Conservation (phyloP, 92 coral and sea anemone species). For the Montipora capitata region DNA sequence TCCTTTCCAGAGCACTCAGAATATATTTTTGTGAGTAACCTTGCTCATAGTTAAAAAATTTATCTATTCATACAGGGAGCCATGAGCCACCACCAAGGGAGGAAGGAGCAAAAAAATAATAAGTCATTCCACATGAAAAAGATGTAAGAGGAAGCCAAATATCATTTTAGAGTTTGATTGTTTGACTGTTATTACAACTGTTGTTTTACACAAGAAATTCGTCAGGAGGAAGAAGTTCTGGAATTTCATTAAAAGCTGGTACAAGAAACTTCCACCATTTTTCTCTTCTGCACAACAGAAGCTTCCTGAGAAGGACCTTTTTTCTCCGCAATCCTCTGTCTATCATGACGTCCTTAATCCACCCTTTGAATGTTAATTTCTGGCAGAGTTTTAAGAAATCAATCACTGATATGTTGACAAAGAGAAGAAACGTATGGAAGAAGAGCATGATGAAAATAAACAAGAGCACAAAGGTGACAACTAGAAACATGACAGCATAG, state of each 20-base stretch:
- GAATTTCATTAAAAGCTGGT: constrained; percentile 83
- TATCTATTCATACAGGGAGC: too few relatives aligned
- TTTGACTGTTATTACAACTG: too few relatives aligned
- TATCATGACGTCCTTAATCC: constrained; percentile 61
- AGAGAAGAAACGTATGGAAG: constrained; percentile 83
- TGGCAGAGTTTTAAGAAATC: constrained; percentile 89
- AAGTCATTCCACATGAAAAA: too few relatives aligned
- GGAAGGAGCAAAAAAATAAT: too few relatives aligned
- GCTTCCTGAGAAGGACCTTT: constrained; percentile 79
- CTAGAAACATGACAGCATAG: constrained; percentile 92
- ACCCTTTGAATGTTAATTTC: constrained; percentile 53
- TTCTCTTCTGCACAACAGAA: constrained; percentile 72
- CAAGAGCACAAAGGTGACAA: constrained; percentile 84
- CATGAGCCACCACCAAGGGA: too few relatives aligned
- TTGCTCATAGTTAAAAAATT: too few relatives aligned
- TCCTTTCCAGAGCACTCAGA: too few relatives aligned
- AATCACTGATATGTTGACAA: constrained; percentile 87
- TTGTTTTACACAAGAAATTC: constrained; percentile 68
- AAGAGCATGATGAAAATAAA: constrained; percentile 75
- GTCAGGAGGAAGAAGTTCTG: constrained; percentile 76
- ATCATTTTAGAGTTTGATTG: too few relatives aligned
- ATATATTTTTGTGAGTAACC: too few relatives aligned
- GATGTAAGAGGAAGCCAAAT: too few relatives aligned
- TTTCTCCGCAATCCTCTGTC: constrained; percentile 68
- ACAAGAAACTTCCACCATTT: constrained; percentile 89